phyloP scores from a whole-genome alignment of 2,888 invertebrate genomes.

The Drosophila fulvimacula region DNA sequence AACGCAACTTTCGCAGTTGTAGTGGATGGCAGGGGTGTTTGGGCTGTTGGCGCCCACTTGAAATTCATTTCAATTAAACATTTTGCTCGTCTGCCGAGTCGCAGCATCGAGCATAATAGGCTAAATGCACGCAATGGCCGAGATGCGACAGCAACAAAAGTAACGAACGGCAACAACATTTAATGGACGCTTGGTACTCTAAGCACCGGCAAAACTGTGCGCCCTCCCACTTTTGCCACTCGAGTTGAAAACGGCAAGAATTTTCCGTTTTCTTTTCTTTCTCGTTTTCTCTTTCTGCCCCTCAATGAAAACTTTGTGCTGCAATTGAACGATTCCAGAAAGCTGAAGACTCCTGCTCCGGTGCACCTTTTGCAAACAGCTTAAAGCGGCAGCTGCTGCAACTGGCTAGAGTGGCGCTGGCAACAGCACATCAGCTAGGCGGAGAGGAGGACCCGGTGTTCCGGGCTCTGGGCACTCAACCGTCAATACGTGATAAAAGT shows the following conservation, averaged over 20 bases:
- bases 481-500: constrained; percentile 77
- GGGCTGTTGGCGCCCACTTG: constrained; percentile 14
- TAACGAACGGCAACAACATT: constrained; percentile 37
- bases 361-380: constrained; percentile 53
- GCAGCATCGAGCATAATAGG: constrained; percentile 25
- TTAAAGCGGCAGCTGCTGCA: constrained; percentile 1
- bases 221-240: constrained; percentile 37
- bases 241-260: constrained; percentile 60
- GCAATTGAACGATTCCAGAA: constrained; percentile 67
- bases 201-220: constrained; percentile 58
- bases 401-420: not conserved
- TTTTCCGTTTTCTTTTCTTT: constrained; percentile 21
- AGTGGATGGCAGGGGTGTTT: not conserved
- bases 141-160: constrained; percentile 19
- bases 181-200: constrained; percentile 63
- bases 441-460: not conserved
- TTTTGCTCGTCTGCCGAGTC: constrained; percentile 16
- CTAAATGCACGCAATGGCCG: constrained; percentile 29
- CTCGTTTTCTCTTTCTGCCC: not conserved
- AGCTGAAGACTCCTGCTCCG: constrained; percentile 49
- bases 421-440: constrained; percentile 1
- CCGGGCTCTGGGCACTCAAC: constrained; percentile 56
- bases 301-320: constrained; percentile 51
- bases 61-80: constrained; percentile 68
- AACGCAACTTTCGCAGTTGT: constrained; percentile 26